These are phyloP conservation scores for Plotosus lineatus DNA, from an alignment of 2,113 vertebrate species.

Conservation along the genomic window DNA sequence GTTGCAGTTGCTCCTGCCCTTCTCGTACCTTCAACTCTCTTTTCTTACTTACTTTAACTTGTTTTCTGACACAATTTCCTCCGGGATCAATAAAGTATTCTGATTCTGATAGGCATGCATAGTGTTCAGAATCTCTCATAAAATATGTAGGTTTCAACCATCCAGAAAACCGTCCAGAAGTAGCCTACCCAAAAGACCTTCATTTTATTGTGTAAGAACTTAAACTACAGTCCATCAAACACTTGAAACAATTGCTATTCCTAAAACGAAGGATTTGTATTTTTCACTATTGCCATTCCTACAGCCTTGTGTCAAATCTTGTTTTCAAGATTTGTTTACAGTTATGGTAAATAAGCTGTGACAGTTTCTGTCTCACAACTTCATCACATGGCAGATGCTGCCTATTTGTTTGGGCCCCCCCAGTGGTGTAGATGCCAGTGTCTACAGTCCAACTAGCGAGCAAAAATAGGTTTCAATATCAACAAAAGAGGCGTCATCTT, in stretches of 20 bases:
- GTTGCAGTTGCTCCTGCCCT: no score
- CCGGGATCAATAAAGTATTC: no score
- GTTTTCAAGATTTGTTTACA: background rate
- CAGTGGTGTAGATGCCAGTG: background rate
- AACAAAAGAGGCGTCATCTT: background rate
- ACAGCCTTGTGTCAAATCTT: background rate
- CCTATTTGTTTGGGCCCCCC: background rate
- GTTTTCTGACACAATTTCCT: no score
- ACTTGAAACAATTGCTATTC: background rate
- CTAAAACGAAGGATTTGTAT: background rate
- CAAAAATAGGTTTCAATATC: conserved; percentile 1
- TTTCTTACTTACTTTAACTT: no score
- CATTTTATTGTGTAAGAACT: background rate
- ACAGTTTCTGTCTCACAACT: background rate
- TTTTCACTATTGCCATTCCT: background rate
- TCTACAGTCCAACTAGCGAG: background rate
- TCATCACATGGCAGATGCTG: background rate
- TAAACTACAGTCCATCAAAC: background rate
- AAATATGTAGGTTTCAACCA: background rate
- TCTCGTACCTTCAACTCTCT: no score
- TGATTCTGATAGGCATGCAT: background rate
- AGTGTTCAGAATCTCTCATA: background rate
- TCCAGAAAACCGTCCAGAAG: background rate
- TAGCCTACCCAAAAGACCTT: background rate
- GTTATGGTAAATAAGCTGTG: background rate